Evolutionary conservation across 2,797 vertebrate species (phyloP).

Genomic region (Chanos chanos): DNA sequence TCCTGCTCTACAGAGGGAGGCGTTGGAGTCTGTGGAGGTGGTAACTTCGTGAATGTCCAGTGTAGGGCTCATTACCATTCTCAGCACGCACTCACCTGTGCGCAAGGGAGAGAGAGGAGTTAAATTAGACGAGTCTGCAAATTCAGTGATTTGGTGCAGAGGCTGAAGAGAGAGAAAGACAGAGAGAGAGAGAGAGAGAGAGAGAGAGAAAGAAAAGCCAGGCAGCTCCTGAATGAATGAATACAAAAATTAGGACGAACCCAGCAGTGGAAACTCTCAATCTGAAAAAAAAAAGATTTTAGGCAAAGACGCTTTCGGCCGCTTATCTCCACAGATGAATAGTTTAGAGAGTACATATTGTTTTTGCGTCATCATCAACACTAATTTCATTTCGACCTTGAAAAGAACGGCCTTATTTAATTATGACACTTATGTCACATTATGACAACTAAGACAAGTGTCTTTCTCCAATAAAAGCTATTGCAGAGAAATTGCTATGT

Average conservation of each 20-base stretch:
- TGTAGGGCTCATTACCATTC: constrained; percentile 72
- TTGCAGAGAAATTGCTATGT: too few species aligned
- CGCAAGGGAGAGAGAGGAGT: constrained; percentile 63
- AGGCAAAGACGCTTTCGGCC: too few species aligned
- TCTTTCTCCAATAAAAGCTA: too few species aligned
- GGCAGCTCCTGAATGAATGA: constrained; percentile 13
- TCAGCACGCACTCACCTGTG: constrained; percentile 65
- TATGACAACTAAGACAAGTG: too few species aligned
- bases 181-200: too few species aligned
- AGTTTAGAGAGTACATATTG: too few species aligned
- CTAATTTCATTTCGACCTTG: too few species aligned
- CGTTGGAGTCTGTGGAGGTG: constrained; percentile 25
- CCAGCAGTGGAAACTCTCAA: neutral
- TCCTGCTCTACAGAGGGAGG: constrained; percentile 18
- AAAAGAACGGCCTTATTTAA: too few species aligned
- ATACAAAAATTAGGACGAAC: constrained; percentile 16
- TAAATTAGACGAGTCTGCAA: constrained; percentile 76
- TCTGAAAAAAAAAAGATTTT: neutral
- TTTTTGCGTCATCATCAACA: too few species aligned
- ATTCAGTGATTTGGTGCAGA: constrained; percentile 72
- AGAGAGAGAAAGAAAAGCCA: constrained; percentile 45
- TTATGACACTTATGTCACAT: too few species aligned
- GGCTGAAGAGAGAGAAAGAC: constrained; percentile 63
- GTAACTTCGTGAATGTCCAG: constrained; percentile 59
- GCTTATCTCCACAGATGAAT: too few species aligned